Conservation (phyloP, 2,797 vertebrate genomes). For the Sebastes trivittatus region DNA sequence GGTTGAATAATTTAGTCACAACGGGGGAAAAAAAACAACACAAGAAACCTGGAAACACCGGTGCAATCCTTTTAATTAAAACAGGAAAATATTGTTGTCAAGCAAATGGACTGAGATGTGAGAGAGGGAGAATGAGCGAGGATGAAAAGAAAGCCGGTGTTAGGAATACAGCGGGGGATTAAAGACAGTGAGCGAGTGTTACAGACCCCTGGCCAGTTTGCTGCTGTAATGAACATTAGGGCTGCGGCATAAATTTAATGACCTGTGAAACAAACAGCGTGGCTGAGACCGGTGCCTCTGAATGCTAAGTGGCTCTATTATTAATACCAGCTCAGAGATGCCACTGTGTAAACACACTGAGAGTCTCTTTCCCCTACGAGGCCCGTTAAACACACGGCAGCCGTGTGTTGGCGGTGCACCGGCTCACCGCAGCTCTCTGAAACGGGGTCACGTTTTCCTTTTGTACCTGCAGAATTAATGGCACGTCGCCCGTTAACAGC, state of each 20-base stretch:
- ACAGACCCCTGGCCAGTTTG: constrained; percentile 77
- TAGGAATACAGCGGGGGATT: constrained; percentile 68
- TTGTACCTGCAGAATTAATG: constrained; percentile 73
- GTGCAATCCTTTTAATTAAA: constrained; percentile 67
- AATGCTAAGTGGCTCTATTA: constrained; percentile 84
- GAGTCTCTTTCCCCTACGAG: constrained; percentile 55
- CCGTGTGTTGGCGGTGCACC: constrained; percentile 29
- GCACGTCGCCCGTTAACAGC: constrained; percentile 43
- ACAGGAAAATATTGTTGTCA: constrained; percentile 58
- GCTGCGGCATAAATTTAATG: constrained; percentile 85
- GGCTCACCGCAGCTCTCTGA: constrained; percentile 25
- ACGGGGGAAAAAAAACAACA: not conserved
- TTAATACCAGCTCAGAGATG: constrained; percentile 77
- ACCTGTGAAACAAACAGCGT: constrained; percentile 85
- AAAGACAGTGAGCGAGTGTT: constrained; percentile 74
- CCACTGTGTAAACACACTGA: constrained; percentile 76
- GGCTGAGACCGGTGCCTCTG: constrained; percentile 72
- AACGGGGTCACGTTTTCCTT: constrained; percentile 64
- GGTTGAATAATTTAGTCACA: constrained; percentile 3
- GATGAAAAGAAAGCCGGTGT: constrained; percentile 63
- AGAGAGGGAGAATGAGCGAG: constrained; percentile 43
- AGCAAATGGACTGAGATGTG: constrained; percentile 60
- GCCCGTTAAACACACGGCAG: constrained; percentile 51
- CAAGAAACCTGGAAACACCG: constrained; percentile 33
- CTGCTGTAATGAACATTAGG: constrained; percentile 84